phyloP scores from a whole-genome alignment of 1,140 invertebrate genomes.

The Drosophila ohnishii region DNA sequence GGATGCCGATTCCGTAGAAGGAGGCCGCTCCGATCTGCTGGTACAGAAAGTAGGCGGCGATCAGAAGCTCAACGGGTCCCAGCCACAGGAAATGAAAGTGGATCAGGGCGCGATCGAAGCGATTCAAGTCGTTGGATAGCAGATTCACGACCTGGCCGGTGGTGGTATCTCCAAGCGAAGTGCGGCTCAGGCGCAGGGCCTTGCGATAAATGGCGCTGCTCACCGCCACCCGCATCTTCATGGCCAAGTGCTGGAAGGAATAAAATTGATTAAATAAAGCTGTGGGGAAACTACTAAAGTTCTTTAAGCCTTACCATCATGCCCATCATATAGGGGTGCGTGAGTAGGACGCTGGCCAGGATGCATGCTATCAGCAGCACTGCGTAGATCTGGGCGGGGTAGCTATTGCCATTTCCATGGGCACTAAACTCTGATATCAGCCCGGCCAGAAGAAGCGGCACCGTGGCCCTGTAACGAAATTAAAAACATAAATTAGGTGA shows the following conservation, averaged over 20 bases:
- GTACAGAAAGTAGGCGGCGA: conserved; percentile 90
- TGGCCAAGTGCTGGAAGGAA: conserved; percentile 56
- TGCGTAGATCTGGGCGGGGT: conserved; percentile 85
- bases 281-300: neutral
- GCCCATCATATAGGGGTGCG: conserved; percentile 86
- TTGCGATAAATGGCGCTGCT: conserved; percentile 88
- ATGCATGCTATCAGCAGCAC: conserved; percentile 85
- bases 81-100: conserved; percentile 84
- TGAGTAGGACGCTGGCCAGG: conserved; percentile 84
- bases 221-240: conserved; percentile 83
- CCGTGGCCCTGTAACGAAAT: conserved; percentile 84
- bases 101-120: conserved; percentile 82
- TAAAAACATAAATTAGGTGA: neutral
- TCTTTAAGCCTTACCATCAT: conserved; percentile 81
- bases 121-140: conserved; percentile 86
- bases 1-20: conserved; percentile 89
- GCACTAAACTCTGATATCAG: conserved; percentile 84
- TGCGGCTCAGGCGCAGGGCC: conserved; percentile 86
- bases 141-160: conserved; percentile 90
- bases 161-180: conserved; percentile 89
- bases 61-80: conserved; percentile 85
- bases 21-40: conserved; percentile 84
- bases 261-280: neutral
- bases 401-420: conserved; percentile 76
- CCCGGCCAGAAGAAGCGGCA: conserved; percentile 70